Evolutionary conservation across 2,888 invertebrate genomes (phyloP).

Genomic region (Habroteleia sp.): DNA sequence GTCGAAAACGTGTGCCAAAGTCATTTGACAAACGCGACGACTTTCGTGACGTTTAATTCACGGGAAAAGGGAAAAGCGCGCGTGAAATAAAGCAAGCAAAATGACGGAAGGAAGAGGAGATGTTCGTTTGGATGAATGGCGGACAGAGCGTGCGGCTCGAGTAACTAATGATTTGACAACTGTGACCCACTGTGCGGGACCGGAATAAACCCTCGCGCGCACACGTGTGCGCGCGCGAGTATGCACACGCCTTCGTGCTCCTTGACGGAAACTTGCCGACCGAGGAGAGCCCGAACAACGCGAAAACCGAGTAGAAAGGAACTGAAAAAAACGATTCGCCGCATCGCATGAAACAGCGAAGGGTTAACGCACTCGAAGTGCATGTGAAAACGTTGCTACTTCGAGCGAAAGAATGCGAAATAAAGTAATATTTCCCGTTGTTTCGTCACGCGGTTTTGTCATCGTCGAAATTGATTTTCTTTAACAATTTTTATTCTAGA

Average conservation of each 20-base stretch:
- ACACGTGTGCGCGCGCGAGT: neutral
- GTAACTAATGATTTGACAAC: slow-evolving; percentile 54
- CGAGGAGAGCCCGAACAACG: neutral
- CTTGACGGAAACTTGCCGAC: too few species aligned
- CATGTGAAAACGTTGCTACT: slow-evolving; percentile 19
- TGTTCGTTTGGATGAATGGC: slow-evolving; percentile 40
- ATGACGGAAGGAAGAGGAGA: slow-evolving; percentile 4
- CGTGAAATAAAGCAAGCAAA: neutral
- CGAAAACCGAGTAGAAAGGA: neutral
- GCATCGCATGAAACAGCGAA: slow-evolving; percentile 15
- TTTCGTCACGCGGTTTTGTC: too few species aligned
- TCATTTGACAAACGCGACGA: too few species aligned
- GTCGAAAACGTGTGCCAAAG: too few species aligned
- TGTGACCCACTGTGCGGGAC: slow-evolving; percentile 45
- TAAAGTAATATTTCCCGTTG: slow-evolving; percentile 10
- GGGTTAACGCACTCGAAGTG: slow-evolving; percentile 34
- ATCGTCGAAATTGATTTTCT: too few species aligned
- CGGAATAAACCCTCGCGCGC: slow-evolving; percentile 44
- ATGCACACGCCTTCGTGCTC: too few species aligned
- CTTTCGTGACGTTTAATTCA: too few species aligned
- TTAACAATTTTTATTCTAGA: too few species aligned
- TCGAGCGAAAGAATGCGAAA: slow-evolving; percentile 20
- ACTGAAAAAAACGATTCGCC: neutral
- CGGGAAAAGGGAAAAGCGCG: slow-evolving; percentile 2
- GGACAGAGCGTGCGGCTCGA: slow-evolving; percentile 12